Base-by-base conservation (phyloP, 2,797 vertebrate species). In the Sebastes nivosus region DNA sequence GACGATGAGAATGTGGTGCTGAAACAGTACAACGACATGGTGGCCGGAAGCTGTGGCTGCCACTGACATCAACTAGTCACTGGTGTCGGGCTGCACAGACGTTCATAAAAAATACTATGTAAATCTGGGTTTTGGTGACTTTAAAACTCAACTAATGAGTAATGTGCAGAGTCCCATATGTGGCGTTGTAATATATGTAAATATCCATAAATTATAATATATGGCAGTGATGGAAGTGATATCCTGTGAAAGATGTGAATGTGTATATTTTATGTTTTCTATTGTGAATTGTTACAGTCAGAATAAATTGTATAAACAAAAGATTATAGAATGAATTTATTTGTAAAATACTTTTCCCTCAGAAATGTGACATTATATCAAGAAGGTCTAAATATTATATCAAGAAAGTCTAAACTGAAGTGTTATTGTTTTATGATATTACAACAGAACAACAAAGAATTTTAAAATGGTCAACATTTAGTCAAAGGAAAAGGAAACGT, bases 1-100 rank as follows among this genome's bases (percentile, higher is more conserved):
- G 96, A 97, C 1, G 96, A 96, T 4, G 97, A 97, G 88, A 97
- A 97, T 1, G 97, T 97, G 67, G 96, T 97, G 63, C 89, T 97
- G 20, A 97, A 97, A 88, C 97, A 97, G 90, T 97, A 97, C 3
- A 95, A 96, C 2, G 95, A 97, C 85, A 97, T 97, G 97, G 97
- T 97, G 75, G 97, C 96, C 0, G 96, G 95, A 66, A 97, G 96
- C 92, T 97, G 97, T 14, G 97, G 96, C 66, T 97, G 97, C 79
- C 96, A 96, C 77, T 97, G 92, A 90, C 73, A 11, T 22, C 30
- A 22, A 5, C 32, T 7, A 1, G 32, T 71, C 14, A 8, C n/a
- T 8, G 4, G 7, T 18, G n/a, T 42, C 0, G 20, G 74, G 42
- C 52, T 59, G 74, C 22, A 71, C 77, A 65, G 61, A 66, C 67